phyloP scores from a whole-genome alignment of 2,888 invertebrate species.

The Leptinotarsa peninsularis region DNA sequence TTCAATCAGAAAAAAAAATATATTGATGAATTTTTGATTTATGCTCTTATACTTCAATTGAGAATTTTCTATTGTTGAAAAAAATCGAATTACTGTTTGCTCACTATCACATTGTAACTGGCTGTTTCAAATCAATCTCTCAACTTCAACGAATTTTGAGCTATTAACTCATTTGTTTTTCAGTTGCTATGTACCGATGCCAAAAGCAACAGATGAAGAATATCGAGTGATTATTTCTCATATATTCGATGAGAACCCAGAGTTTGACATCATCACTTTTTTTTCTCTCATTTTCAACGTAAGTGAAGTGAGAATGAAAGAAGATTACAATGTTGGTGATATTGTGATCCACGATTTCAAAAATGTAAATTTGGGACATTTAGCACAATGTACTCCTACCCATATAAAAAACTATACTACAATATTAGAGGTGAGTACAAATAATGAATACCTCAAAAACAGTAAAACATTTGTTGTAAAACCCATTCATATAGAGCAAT shows the following conservation, averaged over 20 bases:
- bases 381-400: conserved; percentile 65
- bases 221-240: conserved; percentile 67
- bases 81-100: no score
- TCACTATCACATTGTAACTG: no score
- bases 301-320: conserved; percentile 66
- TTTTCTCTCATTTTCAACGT: conserved; percentile 66
- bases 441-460: no score
- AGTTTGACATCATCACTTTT: conserved; percentile 61
- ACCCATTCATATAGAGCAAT: no score
- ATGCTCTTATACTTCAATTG: no score
- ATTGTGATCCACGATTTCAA: conserved; percentile 67
- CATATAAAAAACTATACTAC: conserved; percentile 64
- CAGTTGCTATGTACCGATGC: conserved; percentile 67
- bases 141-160: background rate
- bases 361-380: conserved; percentile 62
- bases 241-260: conserved; percentile 50
- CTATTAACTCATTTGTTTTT: conserved; percentile 25
- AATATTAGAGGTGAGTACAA: conserved; percentile 64
- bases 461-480: no score
- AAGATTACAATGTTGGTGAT: conserved; percentile 66
- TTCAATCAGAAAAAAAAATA: no score
- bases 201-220: conserved; percentile 66
- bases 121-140: no score
- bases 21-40: no score
- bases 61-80: no score